phyloP scores from a whole-genome alignment of 2,113 vertebrate species.

The Otus sunia region DNA sequence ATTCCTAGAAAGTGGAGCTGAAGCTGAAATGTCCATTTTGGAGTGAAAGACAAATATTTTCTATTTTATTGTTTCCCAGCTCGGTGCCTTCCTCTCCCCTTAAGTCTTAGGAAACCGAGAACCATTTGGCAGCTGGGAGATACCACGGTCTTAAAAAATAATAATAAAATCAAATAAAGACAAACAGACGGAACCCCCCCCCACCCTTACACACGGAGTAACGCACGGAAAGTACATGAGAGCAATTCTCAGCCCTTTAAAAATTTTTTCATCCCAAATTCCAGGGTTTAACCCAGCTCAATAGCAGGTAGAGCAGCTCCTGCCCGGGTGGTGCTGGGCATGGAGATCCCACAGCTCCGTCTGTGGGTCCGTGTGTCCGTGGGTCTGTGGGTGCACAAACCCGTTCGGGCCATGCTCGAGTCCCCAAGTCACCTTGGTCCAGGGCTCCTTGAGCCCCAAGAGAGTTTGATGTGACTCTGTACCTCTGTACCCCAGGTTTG shows the following conservation, averaged over 20 bases:
- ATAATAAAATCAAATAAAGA: neutral
- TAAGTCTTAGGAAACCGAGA: neutral
- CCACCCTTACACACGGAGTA: rapidly evolving
- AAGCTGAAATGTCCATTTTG: neutral
- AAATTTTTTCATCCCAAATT: neutral
- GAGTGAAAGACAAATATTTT: neutral
- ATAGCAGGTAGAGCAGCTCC: neutral
- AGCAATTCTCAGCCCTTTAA: neutral
- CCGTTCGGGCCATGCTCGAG: neutral
- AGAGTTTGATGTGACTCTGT: rapidly evolving
- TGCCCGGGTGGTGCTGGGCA: neutral
- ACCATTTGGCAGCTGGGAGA: neutral
- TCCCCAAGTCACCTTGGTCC: neutral
- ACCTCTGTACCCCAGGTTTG: rapidly evolving
- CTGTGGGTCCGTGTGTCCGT: neutral
- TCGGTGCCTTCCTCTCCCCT: neutral
- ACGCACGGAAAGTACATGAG: rapidly evolving
- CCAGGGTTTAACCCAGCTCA: neutral
- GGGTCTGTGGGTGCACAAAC: neutral
- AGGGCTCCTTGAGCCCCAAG: neutral
- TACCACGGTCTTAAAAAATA: neutral
- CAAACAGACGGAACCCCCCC: neutral
- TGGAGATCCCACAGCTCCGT: neutral
- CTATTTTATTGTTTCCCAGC: neutral
- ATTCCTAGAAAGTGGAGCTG: neutral